A percentile compares a stretch with the other conserved stretches of the same genome.
Conservation (phyloP, 2,888 invertebrate species). For the Limnephilus marmoratus region DNA sequence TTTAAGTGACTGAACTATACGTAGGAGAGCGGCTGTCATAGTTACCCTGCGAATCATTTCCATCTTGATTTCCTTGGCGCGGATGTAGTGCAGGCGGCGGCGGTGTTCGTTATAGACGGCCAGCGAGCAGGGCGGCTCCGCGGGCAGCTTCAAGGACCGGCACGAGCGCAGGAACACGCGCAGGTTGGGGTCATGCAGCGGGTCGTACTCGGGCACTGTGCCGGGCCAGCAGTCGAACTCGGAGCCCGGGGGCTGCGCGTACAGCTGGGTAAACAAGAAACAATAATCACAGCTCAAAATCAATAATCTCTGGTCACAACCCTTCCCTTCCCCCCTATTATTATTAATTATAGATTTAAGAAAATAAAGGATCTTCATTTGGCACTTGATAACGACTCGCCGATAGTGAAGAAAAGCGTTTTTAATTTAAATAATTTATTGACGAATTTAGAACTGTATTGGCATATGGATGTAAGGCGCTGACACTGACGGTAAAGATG, state of each 20-base stretch:
- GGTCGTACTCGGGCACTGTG: conserved; percentile 74
- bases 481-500: too few species aligned
- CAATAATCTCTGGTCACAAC: not conserved
- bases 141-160: conserved; percentile 75
- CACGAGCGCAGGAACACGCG: conserved; percentile 75
- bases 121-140: conserved; percentile 79
- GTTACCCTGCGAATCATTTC: conserved; percentile 71
- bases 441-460: too few species aligned
- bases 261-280: conserved; percentile 27
- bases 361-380: too few species aligned
- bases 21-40: not conserved
- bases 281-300: not conserved
- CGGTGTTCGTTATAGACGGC: conserved; percentile 82
- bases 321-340: not conserved
- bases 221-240: conserved; percentile 69
- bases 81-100: conserved; percentile 77
- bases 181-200: conserved; percentile 79
- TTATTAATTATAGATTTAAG: too few species aligned
- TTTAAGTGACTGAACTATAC: too few species aligned
- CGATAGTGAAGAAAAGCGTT: too few species aligned
- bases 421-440: too few species aligned
- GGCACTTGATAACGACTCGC: too few species aligned
- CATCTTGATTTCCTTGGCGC: conserved; percentile 75
- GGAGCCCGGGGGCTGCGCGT: conserved; percentile 50
- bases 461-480: too few species aligned